phyloP scores from a whole-genome alignment of 1,140 invertebrate species.

The Zelostemma sp. region DNA sequence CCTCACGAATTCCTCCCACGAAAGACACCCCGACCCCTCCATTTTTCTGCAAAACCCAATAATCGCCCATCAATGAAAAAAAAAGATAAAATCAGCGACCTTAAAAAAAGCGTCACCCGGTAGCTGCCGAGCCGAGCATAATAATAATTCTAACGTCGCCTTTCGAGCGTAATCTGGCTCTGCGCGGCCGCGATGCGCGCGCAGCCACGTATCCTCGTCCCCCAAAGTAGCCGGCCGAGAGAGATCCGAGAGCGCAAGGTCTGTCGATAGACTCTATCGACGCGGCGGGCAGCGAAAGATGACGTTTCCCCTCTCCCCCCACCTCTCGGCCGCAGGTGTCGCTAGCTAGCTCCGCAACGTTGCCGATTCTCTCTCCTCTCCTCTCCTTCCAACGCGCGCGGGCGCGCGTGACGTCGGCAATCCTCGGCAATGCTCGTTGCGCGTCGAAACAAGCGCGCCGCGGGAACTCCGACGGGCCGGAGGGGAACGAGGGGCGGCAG shows the following conservation, averaged over 20 bases:
- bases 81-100: no score
- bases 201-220: slow-evolving; percentile 48
- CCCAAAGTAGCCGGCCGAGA: slow-evolving; percentile 41
- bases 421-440: background rate
- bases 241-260: slow-evolving; percentile 48
- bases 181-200: slow-evolving; percentile 40
- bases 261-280: slow-evolving; percentile 49
- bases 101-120: slow-evolving; percentile 47
- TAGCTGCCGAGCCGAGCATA: slow-evolving; percentile 44
- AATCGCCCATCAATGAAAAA: no score
- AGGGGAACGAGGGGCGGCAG: background rate
- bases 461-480: background rate
- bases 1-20: slow-evolving; percentile 2
- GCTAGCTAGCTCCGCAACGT: slow-evolving; percentile 9
- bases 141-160: slow-evolving; percentile 48
- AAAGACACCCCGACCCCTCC: no score
- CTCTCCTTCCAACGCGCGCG: background rate
- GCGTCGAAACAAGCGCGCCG: background rate
- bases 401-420: background rate
- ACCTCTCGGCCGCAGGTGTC: slow-evolving; percentile 38
- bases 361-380: slow-evolving; percentile 20
- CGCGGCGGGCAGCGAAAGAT: slow-evolving; percentile 49
- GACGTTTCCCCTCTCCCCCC: slow-evolving; percentile 37
- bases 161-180: slow-evolving; percentile 48
- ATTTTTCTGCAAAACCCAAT: no score